A percentile compares a stretch with the other conserved stretches of the same genome.
These are phyloP conservation scores for Conus betulinus DNA, from an alignment of 1,140 invertebrate species.

Conservation along the genomic window DNA sequence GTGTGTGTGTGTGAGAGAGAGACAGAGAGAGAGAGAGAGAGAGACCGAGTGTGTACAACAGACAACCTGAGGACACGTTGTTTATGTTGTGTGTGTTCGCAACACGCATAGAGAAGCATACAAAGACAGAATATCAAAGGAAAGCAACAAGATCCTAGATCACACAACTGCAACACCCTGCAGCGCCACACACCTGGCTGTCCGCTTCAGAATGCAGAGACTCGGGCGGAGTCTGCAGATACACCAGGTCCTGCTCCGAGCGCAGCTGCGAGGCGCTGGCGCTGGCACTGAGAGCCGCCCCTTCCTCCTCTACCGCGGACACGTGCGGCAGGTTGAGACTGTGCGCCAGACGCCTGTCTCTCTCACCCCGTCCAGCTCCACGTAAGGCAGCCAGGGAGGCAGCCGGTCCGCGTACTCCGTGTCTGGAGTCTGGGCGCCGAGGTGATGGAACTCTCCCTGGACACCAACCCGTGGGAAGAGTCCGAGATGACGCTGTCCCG, in stretches of 20 bases:
- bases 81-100: too few species aligned
- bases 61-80: too few species aligned
- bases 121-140: too few species aligned
- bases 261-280: constrained; percentile 25
- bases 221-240: constrained; percentile 51
- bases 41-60: too few species aligned
- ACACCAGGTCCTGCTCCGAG: constrained; percentile 44
- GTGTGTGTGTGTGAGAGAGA: too few species aligned
- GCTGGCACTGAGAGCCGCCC: background rate
- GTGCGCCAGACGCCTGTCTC: constrained; percentile 1
- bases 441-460: constrained; percentile 42
- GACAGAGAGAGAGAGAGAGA: too few species aligned
- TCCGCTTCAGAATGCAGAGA: constrained; percentile 42
- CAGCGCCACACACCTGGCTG: background rate
- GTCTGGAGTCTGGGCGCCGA: constrained; percentile 53
- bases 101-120: too few species aligned
- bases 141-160: too few species aligned
- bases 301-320: background rate
- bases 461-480: constrained; percentile 46
- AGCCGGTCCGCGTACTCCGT: constrained; percentile 17
- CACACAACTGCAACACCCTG: too few species aligned
- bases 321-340: background rate
- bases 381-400: constrained; percentile 8
- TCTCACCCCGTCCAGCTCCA: background rate
- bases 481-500: constrained; percentile 62